Evolutionary conservation across 2,888 invertebrate species (phyloP).

Genomic region (Eupithecia tripunctaria): DNA sequence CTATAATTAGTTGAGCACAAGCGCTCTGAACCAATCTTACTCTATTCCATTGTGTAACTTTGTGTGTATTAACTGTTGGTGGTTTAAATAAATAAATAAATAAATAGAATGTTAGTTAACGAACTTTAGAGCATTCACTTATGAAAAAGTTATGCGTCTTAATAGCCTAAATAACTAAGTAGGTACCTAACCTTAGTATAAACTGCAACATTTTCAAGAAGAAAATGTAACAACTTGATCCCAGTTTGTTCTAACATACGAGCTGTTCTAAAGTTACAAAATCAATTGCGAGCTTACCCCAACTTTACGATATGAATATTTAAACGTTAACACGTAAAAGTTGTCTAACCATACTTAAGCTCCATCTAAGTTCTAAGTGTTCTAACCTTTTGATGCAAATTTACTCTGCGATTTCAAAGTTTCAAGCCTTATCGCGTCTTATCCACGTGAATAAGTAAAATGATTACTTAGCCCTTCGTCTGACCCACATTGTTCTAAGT

Average conservation of each 20-base stretch:
- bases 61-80: too few relatives aligned
- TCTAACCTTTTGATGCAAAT: conserved; percentile 37
- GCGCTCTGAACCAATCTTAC: too few relatives aligned
- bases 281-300: conserved; percentile 21
- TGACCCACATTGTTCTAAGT: conserved; percentile 1
- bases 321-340: conserved; percentile 15
- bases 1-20: too few relatives aligned
- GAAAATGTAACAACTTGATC: neutral
- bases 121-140: neutral
- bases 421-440: conserved; percentile 1
- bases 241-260: neutral
- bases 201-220: neutral
- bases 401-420: conserved; percentile 12
- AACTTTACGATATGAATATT: conserved; percentile 31
- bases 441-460: conserved; percentile 13
- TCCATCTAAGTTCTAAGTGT: conserved; percentile 19
- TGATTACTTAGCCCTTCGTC: conserved; percentile 9
- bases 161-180: neutral
- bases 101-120: too few relatives aligned
- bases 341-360: conserved; percentile 19
- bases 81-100: too few relatives aligned
- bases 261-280: conserved; percentile 14
- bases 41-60: too few relatives aligned
- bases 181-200: neutral
- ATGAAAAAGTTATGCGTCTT: neutral